Evolutionary conservation across 2,888 invertebrate genomes (phyloP).

Genomic region (Scaptomyza tumidula): DNA sequence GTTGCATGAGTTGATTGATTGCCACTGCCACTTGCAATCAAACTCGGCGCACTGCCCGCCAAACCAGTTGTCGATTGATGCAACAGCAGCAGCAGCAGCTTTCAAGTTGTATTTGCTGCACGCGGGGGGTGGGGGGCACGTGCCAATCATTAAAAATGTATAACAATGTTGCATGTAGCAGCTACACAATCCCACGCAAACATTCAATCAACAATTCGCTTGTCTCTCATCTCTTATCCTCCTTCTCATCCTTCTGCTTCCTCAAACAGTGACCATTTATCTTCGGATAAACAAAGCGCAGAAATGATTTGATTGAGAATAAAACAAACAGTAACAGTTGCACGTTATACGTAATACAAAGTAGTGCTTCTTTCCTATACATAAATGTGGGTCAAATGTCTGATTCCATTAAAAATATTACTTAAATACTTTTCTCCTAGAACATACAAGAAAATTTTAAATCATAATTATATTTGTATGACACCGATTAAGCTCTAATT

Average conservation of each 20-base stretch:
- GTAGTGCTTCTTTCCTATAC: background rate
- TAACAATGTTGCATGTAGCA: conserved; percentile 2
- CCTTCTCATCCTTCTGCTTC: conserved; percentile 13
- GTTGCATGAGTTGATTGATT: conserved; percentile 62
- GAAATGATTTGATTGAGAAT: conserved; percentile 53
- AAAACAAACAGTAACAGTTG: conserved; percentile 27
- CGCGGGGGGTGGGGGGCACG: conserved; percentile 16
- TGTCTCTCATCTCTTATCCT: conserved; percentile 2
- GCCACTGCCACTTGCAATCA: conserved; percentile 27
- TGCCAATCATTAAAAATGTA: conserved; percentile 35
- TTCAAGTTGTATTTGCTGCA: conserved; percentile 36
- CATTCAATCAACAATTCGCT: background rate
- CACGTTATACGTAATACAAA: background rate
- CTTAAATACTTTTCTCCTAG: too few species aligned
- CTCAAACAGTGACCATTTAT: conserved; percentile 56
- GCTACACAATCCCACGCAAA: background rate
- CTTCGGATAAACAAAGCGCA: conserved; percentile 56
- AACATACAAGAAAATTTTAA: too few species aligned
- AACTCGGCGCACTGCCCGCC: background rate
- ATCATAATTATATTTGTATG: too few species aligned
- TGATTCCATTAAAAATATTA: conserved; percentile 41
- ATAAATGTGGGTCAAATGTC: conserved; percentile 48
- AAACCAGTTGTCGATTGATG: conserved; percentile 28
- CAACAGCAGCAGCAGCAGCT: conserved; percentile 18
- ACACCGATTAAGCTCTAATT: background rate